Evolutionary conservation across 2,888 invertebrate genomes (phyloP).

Genomic region (Bugulina stolonifera): DNA sequence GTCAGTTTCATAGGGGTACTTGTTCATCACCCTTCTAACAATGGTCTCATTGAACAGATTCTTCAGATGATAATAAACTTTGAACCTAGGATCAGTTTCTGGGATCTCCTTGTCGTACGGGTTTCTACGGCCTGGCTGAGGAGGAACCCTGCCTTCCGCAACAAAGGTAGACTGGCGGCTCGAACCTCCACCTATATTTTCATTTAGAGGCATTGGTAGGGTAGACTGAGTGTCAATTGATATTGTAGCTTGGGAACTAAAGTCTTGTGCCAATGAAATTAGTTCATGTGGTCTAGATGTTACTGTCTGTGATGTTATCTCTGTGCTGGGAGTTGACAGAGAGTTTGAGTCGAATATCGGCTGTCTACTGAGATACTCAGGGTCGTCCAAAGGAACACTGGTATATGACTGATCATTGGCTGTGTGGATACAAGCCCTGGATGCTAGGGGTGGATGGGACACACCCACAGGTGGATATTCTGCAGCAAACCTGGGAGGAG

Average conservation of each 20-base stretch:
- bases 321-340: neutral
- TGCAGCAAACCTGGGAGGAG: neutral
- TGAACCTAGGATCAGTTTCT: conserved; percentile 63
- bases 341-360: neutral
- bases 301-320: neutral
- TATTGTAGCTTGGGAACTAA: neutral
- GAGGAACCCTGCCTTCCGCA: neutral
- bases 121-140: conserved; percentile 49
- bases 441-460: neutral
- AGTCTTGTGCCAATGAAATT: neutral
- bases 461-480: neutral
- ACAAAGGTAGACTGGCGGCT: neutral
- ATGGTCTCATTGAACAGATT: conserved; percentile 84
- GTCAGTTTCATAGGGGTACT: conserved; percentile 81
- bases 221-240: neutral
- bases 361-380: neutral
- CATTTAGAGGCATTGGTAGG: neutral
- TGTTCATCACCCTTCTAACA: conserved; percentile 79
- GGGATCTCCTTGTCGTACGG: conserved; percentile 31
- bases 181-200: neutral
- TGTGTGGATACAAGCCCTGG: neutral
- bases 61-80: conserved; percentile 80
- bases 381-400: neutral
- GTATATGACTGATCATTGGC: neutral
- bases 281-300: neutral